Base-by-base conservation (phyloP, 1,140 invertebrate species). In the Micrasema minimum region DNA sequence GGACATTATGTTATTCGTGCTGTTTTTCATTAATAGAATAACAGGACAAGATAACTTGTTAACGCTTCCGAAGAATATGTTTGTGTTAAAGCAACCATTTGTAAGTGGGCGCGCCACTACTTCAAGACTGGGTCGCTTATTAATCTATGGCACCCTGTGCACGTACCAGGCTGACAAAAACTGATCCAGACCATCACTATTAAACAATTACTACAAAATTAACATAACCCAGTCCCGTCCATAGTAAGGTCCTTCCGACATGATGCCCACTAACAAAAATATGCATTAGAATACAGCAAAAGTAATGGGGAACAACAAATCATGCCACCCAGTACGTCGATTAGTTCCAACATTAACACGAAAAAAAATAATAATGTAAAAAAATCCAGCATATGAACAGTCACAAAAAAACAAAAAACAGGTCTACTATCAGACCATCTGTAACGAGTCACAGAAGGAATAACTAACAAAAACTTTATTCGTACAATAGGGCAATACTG, bases 71-170 rank as follows among this genome's bases (percentile, higher is more conserved):
- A 67, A n/a, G n/a, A n/a, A 53, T 53, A 50, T 66, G 50, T 53
- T 67, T 74, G 16, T 71, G 20, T 74, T 74, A 48, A n/a, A n/a
- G n/a, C 64, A 2, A 59, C 46, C 46, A 53, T 53, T 75, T 71
- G 65, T 83, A 96, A n/a, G n/a, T n/a, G 95, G 93, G 81, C 90
- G 93, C 78, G 93, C 94, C n/a, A 90, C 90, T 50, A n/a, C 87
- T 97, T 65, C 91, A 93, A 83, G 92, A 94, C 78, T 96, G 94
- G 94, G 91, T n/a, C 93, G 51, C 85, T 98, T 77, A 91, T 95
- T n/a, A 73, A 89, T 97, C 77, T 95, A 97, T 81, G 96, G 96
- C 48, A 97, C 95, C 90, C 53, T 85, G 87, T n/a, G n/a, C n/a
- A n/a, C n/a, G n/a, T n/a, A n/a, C 68, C 84, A 89, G 50, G 89